Evolutionary conservation across 2,113 vertebrate species (phyloP).

Genomic region (Colaptes auratus): DNA sequence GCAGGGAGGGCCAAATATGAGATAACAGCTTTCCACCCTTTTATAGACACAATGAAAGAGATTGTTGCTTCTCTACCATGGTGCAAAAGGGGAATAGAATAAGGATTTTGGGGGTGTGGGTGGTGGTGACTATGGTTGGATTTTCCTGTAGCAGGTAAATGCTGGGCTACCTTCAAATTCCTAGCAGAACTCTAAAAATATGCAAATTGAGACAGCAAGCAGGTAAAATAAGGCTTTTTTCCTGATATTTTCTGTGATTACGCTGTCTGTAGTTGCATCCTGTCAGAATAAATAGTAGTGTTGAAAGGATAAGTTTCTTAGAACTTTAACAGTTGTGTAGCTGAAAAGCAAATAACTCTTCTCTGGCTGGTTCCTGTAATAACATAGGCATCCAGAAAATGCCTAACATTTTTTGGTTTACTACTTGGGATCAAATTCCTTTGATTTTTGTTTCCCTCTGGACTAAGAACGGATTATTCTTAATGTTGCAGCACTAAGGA

Average conservation of each 20-base stretch:
- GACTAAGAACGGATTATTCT: constrained; percentile 18
- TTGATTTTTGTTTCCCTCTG: constrained; percentile 15
- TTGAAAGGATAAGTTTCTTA: constrained; percentile 5
- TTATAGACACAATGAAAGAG: neutral
- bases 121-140: neutral
- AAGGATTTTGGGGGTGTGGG: neutral
- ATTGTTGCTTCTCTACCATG: neutral
- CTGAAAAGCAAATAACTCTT: constrained; percentile 58
- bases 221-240: neutral
- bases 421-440: constrained; percentile 29
- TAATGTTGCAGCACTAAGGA: neutral
- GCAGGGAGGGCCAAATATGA: neutral
- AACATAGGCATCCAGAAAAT: constrained; percentile 62
- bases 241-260: neutral
- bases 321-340: constrained; percentile 38
- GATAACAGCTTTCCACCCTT: neutral
- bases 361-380: constrained; percentile 45
- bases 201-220: neutral
- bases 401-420: constrained; percentile 43
- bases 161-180: neutral
- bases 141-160: neutral
- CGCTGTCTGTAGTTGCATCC: neutral
- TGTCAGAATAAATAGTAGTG: neutral
- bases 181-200: neutral
- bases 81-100: neutral